phyloP scores from a whole-genome alignment of 2,888 invertebrate genomes.

The Hypselothyrea guttata region DNA sequence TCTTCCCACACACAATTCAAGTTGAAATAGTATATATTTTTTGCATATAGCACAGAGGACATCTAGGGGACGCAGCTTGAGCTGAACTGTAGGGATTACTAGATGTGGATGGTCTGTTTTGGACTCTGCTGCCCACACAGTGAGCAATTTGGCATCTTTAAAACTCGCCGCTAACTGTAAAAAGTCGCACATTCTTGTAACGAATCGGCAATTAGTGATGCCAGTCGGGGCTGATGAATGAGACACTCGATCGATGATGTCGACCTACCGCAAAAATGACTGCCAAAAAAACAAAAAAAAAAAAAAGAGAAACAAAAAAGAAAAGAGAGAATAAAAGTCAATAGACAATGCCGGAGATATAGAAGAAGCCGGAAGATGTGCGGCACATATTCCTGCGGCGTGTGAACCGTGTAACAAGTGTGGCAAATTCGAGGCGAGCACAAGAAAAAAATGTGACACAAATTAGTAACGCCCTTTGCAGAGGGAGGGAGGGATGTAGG shows the following conservation, averaged over 20 bases:
- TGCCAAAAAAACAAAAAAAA: slow-evolving; percentile 53
- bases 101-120: slow-evolving; percentile 28
- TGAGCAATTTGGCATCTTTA: slow-evolving; percentile 7
- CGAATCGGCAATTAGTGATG: slow-evolving; percentile 70
- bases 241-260: slow-evolving; percentile 65
- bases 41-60: slow-evolving; percentile 10
- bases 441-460: slow-evolving; percentile 69
- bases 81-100: slow-evolving; percentile 13
- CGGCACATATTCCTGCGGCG: slow-evolving; percentile 36
- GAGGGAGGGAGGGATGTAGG: neutral
- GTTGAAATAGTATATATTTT: neutral
- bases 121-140: slow-evolving; percentile 39
- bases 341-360: slow-evolving; percentile 19
- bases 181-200: slow-evolving; percentile 70
- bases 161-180: slow-evolving; percentile 30
- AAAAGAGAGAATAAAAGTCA: neutral
- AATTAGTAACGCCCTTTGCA: slow-evolving; percentile 76
- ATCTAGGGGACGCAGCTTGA: slow-evolving; percentile 18
- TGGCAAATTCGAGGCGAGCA: slow-evolving; percentile 53
- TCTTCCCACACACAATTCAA: neutral
- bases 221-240: slow-evolving; percentile 63
- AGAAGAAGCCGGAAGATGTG: slow-evolving; percentile 60
- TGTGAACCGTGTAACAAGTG: slow-evolving; percentile 78
- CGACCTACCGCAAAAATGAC: slow-evolving; percentile 71
- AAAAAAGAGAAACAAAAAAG: slow-evolving; percentile 2